These are phyloP conservation scores for Peromyscus eremicus DNA, from an alignment of 2,797 vertebrate species.

Conservation along the genomic window DNA sequence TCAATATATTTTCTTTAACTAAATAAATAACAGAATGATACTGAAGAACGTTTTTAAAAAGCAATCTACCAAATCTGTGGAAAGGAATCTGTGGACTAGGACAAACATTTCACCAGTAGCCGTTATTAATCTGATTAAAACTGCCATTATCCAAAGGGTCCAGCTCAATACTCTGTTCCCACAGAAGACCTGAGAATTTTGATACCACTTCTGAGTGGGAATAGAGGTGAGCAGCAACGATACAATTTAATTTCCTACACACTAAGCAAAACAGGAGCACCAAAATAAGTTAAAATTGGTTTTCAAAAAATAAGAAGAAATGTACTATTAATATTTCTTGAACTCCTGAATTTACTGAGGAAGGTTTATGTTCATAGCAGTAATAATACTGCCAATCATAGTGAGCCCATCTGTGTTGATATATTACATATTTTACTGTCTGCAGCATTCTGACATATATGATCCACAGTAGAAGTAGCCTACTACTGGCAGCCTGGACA, in stretches of 20 bases:
- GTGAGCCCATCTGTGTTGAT: not conserved
- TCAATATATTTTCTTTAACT: not conserved
- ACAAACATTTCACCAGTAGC: not conserved
- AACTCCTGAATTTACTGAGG: not conserved
- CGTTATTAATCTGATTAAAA: not conserved
- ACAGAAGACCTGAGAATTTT: not conserved
- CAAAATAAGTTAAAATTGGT: not conserved
- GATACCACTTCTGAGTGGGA: not conserved
- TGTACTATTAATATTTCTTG: not conserved
- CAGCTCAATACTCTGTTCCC: not conserved
- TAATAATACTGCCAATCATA: not conserved
- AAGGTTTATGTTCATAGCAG: not conserved
- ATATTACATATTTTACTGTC: not conserved
- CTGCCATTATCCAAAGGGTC: not conserved
- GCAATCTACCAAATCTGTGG: not conserved
- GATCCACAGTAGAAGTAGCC: not conserved
- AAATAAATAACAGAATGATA: not conserved
- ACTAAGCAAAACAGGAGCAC: not conserved
- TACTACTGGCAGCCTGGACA: no score
- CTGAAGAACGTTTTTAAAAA: not conserved
- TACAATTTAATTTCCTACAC: not conserved
- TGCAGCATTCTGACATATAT: slow-evolving; percentile 9
- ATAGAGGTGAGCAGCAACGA: not conserved
- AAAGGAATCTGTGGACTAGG: not conserved
- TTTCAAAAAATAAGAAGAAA: slow-evolving; percentile 19